Conservation (phyloP, 2,888 invertebrate species). For the Coelinius sp. region DNA sequence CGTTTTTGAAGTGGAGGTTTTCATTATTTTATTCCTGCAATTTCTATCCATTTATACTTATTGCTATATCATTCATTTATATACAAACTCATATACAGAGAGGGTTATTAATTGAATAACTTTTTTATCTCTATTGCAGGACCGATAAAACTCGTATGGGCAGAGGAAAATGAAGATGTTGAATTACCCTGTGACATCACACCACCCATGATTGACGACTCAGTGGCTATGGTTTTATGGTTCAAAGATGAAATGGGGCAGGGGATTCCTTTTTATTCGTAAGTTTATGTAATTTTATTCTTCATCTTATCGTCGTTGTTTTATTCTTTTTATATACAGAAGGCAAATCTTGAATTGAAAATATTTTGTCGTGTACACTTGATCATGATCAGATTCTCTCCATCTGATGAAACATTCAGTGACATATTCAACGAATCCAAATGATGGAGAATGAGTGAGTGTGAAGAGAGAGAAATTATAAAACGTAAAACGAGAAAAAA, state of each 20-base stretch:
- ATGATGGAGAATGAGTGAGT: neutral
- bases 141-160: conserved; percentile 81
- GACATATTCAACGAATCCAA: neutral
- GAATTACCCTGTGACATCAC: conserved; percentile 88
- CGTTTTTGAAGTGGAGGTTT: no score
- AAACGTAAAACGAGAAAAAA: conserved; percentile 2
- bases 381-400: neutral
- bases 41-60: no score
- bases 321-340: no score
- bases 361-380: neutral
- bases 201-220: conserved; percentile 79
- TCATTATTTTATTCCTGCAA: no score
- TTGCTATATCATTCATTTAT: no score
- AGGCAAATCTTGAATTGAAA: neutral
- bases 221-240: conserved; percentile 89
- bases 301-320: neutral
- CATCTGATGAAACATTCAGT: neutral
- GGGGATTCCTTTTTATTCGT: conserved; percentile 91
- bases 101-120: neutral
- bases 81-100: no score
- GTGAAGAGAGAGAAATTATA: conserved; percentile 2
- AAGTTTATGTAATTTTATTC: conserved; percentile 34
- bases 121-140: conserved; percentile 71
- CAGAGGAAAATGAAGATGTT: conserved; percentile 82
- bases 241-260: conserved; percentile 84